Percentiles rank a stretch among this genome's conserved stretches.
These are phyloP conservation scores for Pempheris klunzingeri DNA, from an alignment of 2,797 vertebrate genomes.

Conservation along the genomic window DNA sequence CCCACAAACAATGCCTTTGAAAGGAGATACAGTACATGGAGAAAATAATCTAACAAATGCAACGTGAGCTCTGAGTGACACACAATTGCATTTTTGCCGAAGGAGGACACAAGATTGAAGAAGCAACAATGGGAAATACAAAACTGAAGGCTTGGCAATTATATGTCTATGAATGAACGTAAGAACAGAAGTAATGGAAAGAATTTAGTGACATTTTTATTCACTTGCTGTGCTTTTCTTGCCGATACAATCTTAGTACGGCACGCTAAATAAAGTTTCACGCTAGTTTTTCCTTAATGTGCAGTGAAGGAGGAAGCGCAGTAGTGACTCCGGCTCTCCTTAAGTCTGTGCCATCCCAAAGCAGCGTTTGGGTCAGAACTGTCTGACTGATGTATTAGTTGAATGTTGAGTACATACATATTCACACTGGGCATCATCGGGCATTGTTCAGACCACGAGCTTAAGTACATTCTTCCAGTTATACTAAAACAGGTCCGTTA, in stretches of 20 bases:
- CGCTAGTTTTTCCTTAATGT: too few species aligned
- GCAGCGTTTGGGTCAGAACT: not conserved
- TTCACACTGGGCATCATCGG: too few species aligned
- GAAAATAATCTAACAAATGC: conserved; percentile 27
- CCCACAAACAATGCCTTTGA: conserved; percentile 12
- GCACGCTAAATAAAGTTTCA: too few species aligned
- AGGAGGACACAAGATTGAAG: not conserved
- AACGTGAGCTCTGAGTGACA: conserved; percentile 14
- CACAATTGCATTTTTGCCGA: conserved; percentile 2
- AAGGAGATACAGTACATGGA: not conserved
- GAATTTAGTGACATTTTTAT: not conserved
- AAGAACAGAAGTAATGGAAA: not conserved
- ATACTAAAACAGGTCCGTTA: too few species aligned
- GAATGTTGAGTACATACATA: not conserved
- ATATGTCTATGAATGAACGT: not conserved
- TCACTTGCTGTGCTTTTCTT: not conserved
- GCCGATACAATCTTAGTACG: not conserved
- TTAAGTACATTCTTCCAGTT: too few species aligned
- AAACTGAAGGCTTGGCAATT: not conserved
- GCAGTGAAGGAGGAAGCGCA: not conserved
- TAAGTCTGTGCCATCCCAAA: too few species aligned
- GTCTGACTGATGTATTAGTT: not conserved
- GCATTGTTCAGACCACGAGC: too few species aligned
- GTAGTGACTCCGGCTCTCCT: not conserved
- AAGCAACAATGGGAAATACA: not conserved